Conservation (phyloP, 92 coral and sea anemone genomes). For the Nematostella vectensis region DNA sequence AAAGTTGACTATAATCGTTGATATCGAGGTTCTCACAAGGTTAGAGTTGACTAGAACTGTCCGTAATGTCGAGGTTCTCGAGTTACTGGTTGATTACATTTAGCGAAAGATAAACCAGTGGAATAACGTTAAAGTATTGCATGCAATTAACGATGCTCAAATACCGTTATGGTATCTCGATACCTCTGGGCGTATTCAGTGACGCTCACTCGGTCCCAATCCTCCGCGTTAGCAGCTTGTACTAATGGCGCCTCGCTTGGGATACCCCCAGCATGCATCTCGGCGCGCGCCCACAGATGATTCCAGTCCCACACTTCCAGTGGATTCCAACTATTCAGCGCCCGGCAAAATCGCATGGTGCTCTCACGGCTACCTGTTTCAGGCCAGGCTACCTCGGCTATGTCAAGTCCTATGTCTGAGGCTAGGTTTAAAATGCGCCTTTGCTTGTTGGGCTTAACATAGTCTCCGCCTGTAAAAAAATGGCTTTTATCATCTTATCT, state of each 20-base stretch:
- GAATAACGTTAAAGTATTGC: too few species aligned
- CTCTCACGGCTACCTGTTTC: constrained; percentile 45
- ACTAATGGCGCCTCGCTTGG: constrained; percentile 56
- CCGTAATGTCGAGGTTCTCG: too few species aligned
- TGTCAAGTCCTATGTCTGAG: constrained; percentile 56
- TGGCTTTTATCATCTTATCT: too few species aligned
- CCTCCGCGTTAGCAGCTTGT: constrained; percentile 45
- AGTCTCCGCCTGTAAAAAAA: constrained; percentile 51
- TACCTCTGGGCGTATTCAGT: constrained; percentile 54
- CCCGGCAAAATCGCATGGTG: constrained; percentile 51
- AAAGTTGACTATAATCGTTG: too few species aligned
- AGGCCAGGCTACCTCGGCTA: constrained; percentile 53
- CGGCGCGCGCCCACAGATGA: constrained; percentile 38
- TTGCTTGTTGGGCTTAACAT: constrained; percentile 68
- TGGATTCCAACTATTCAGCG: constrained; percentile 68
- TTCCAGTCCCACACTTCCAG: constrained; percentile 64
- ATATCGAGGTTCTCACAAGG: too few species aligned
- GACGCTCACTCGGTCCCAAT: constrained; percentile 74
- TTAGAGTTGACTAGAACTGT: too few species aligned
- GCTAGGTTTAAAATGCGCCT: constrained; percentile 61
- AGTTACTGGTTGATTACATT: too few species aligned
- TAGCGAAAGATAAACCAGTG: too few species aligned
- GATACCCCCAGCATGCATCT: constrained; percentile 48
- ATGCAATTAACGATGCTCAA: too few species aligned
- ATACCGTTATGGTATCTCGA: too few species aligned